Evolutionary conservation across 2,797 vertebrate genomes (phyloP), one percentile per base, ranked within the genome.

Genomic region (Sandelia bainsii): DNA sequence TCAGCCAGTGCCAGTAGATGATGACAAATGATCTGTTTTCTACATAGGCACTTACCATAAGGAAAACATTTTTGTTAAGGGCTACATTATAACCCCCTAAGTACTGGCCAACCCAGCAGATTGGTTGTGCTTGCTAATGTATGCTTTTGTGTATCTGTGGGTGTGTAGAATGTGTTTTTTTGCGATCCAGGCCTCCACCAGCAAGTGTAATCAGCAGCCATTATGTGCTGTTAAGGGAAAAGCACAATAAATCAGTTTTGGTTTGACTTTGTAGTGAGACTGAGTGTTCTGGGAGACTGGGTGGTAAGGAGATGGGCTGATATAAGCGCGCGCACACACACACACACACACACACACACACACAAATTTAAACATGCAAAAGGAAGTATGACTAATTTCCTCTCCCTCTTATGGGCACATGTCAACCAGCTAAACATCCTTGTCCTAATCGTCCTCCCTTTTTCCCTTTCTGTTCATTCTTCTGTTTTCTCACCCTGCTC

Each of bases 141-240:
- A 13, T 56, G 5, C 20, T n/a, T 53, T 6, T 52, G 50, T 62
- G 22, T 44, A 17, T 16, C 2, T 57, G 17, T 48, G 23, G 60
- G 37, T 50, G 32, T 52, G 12, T 48, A 9, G 0, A 20, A 12
- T 6, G 20, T 4, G 20, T 62, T 17, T 62, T 17, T 57, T 16
- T 50, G 34, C 19, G 19, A 49, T 46, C 34, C 29, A 52, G 37
- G 49, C 27, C 54, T 62, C 67, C 62, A 42, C 62, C 53, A 40
- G 56, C 53, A 51, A 60, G 54, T 58, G 61, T 89, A 87, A 90
- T 83, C 74, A 86, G 80, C 69, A 83, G 78, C 79, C 49, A 79
- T 90, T 84, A 90, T 86, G 77, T 81, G 77, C 79, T 6, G 75
- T 89, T 75, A 81, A 58, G 8, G 80, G 62, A 89, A 84, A 69